A percentile compares a stretch with the other conserved stretches of the same genome.
These are phyloP conservation scores for Sorex araneus DNA, from an alignment of 2,113 vertebrate genomes.

Conservation along the genomic window DNA sequence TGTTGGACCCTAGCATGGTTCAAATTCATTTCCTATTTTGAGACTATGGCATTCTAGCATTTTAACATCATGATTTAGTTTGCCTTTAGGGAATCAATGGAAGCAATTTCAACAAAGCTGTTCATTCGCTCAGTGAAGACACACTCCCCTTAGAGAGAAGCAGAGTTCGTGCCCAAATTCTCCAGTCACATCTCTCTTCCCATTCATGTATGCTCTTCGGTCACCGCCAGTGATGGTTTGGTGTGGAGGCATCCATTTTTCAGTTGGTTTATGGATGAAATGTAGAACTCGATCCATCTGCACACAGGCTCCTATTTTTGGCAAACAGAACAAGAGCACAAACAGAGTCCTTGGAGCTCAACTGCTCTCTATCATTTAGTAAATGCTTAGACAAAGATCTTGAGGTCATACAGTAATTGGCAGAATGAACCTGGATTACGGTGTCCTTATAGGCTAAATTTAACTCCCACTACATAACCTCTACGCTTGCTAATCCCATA, in stretches of 20 bases:
- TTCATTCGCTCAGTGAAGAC: background rate
- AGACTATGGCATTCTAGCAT: slow-evolving; percentile 27
- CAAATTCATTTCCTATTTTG: slow-evolving; percentile 11
- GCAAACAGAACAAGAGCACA: background rate
- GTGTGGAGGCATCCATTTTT: background rate
- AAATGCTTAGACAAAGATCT: background rate
- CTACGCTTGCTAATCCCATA: background rate
- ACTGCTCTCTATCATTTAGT: background rate
- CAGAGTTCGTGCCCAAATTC: background rate
- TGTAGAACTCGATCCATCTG: background rate
- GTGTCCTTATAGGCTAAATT: background rate
- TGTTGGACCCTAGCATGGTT: background rate
- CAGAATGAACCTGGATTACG: background rate
- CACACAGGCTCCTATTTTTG: background rate
- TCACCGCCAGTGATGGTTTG: background rate
- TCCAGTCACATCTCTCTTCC: background rate
- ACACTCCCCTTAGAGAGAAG: background rate
- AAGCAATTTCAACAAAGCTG: background rate
- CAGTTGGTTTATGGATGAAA: background rate
- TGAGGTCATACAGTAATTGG: background rate
- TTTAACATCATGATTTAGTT: slow-evolving; percentile 24
- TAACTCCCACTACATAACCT: background rate
- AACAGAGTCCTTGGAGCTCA: background rate
- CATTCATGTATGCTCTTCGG: background rate
- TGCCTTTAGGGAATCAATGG: background rate